Evolutionary conservation across 1,140 invertebrate genomes (phyloP), one percentile per base, ranked within the genome.

Genomic region (Drosophila watanabei): DNA sequence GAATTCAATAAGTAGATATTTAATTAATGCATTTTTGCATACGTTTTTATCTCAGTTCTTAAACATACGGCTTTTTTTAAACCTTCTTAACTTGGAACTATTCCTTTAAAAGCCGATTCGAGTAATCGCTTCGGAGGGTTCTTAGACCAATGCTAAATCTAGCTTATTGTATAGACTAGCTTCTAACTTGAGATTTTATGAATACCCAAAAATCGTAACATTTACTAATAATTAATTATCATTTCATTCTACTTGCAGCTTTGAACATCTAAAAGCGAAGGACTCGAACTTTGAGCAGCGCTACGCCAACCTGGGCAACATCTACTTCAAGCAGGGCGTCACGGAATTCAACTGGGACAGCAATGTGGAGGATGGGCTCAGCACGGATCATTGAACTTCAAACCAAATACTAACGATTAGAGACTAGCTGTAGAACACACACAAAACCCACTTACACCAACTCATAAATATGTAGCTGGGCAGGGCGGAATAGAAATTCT

Each of bases 271-370:
- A 49, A 97, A 97, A 93, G 95, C 95, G 68, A 95, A 96, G 62
- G 97, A 98, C 93, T 93, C 95, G 10, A 95, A 97, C 93, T 98
- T 98, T 92, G 95, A 96, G 75, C 95, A 96, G 91, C 95, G 96
- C 68, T 97, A 97, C 93, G 95, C 96, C 72, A 96, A 97, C 92
- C 94, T 97, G 63, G 97, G 97, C 68, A 96, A 97, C 82, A 94
- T 97, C 71, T 95, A 95, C 33, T 94, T 94, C 18, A 95, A 95
- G 66, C 95, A 94, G 91, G 96, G 96, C 66, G 95, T 95, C 70
- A 97, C 96, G 56, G 96, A 97, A 93, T 97, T 97, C 92, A 97
- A 97, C 94, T 97, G 97, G 97, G 97, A 97, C 93, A 96, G 96
- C 93, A 96, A 96, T 79, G 94, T 97, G 62, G 96, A 97, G 81